phyloP scores from a whole-genome alignment of 2,888 invertebrate genomes.

The Tinea trinotella region DNA sequence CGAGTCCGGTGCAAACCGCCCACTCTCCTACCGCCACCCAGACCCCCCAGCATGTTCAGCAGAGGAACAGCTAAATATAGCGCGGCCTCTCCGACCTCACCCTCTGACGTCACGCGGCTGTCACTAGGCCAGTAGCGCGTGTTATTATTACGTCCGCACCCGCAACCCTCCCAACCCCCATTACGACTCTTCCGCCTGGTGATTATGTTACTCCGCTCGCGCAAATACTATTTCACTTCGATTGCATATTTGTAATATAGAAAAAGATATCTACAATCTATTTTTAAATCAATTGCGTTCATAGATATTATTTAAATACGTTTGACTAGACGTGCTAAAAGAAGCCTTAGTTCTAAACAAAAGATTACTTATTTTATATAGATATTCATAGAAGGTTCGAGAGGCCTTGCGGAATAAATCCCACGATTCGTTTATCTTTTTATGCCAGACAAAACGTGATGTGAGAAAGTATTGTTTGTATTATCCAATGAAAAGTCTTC shows the following conservation, averaged over 20 bases:
- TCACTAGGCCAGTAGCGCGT: slow-evolving; percentile 20
- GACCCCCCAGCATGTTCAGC: not conserved
- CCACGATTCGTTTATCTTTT: slow-evolving; percentile 17
- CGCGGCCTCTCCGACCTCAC: slow-evolving; percentile 10
- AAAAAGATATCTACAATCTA: not conserved
- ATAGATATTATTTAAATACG: too few relatives aligned
- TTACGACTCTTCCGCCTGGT: slow-evolving; percentile 18
- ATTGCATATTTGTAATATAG: slow-evolving; percentile 16
- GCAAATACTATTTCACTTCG: slow-evolving; percentile 17
- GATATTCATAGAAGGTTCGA: not conserved
- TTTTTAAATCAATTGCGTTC: not conserved
- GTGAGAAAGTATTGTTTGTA: not conserved
- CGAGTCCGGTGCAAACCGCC: not conserved
- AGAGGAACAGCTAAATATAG: slow-evolving; percentile 18
- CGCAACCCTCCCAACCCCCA: slow-evolving; percentile 14
- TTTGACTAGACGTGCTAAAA: too few relatives aligned
- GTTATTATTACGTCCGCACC: slow-evolving; percentile 19
- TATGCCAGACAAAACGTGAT: slow-evolving; percentile 6
- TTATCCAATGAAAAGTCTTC: not conserved
- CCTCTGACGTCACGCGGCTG: slow-evolving; percentile 19
- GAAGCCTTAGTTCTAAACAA: too few relatives aligned
- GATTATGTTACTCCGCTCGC: slow-evolving; percentile 19
- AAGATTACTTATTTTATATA: too few relatives aligned
- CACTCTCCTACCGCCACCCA: not conserved
- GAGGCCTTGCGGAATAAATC: slow-evolving; percentile 9